These are phyloP conservation scores for Calameuta idolon DNA, from an alignment of 2,888 invertebrate species.

Conservation along the genomic window DNA sequence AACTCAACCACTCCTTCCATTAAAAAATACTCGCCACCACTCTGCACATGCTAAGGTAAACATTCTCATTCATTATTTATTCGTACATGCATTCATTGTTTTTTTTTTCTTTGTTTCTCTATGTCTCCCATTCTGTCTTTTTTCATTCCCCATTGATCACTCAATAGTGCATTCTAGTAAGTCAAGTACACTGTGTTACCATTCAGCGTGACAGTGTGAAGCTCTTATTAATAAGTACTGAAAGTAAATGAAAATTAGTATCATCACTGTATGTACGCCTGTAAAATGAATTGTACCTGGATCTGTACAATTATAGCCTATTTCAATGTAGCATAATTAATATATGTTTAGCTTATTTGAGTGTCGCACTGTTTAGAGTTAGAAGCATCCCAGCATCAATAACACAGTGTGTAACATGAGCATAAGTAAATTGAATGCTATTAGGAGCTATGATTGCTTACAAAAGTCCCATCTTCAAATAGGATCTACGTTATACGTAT, in stretches of 20 bases:
- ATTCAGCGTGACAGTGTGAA: neutral
- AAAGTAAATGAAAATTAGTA: neutral
- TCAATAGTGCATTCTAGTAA: neutral
- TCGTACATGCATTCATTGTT: constrained; percentile 11
- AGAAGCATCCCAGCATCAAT: neutral
- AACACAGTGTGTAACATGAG: neutral
- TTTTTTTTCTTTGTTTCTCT: constrained; percentile 22
- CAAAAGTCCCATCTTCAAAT: neutral
- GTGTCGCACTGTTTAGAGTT: neutral
- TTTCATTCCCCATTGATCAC: neutral
- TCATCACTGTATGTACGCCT: neutral
- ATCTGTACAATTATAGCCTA: neutral
- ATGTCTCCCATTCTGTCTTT: neutral
- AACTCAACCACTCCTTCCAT: constrained; percentile 45
- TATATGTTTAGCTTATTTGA: neutral
- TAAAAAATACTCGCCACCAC: constrained; percentile 54
- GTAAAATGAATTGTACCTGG: neutral
- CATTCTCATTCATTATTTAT: constrained; percentile 31
- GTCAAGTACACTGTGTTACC: neutral
- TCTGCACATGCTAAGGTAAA: constrained; percentile 60
- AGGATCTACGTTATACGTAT: neutral
- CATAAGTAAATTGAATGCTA: neutral
- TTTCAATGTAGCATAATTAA: neutral
- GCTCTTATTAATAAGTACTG: neutral
- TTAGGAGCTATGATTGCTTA: neutral